Base-by-base conservation (phyloP, 2,888 invertebrate species). In the Tethea ocularis region DNA sequence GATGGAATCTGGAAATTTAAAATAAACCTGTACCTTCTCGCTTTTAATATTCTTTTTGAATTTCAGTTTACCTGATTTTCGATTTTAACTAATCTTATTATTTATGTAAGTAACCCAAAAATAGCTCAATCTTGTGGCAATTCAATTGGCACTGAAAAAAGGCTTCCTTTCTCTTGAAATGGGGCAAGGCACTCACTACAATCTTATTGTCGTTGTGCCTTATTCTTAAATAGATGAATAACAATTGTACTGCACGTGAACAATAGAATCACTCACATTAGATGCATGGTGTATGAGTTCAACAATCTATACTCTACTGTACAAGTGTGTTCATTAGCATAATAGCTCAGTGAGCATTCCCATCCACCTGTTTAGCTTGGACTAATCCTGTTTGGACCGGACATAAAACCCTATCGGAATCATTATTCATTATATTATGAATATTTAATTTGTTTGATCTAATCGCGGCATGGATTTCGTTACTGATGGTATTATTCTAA, bases 261-360 rank as follows among this genome's bases (percentile, higher is more conserved):
- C 52, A 52, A 24, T 26, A 24, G 17, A 13, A 26, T 24, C 52
- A 52, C 46, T 46, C 46, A 46, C 46, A 38, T 38, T n/a, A 7
- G n/a, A 38, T 38, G 38, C n/a, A 38, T 38, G n/a, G n/a, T 52
- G 65, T 68, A 70, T 67, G 63, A 71, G 61, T 51, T 67, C 64
- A 68, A 71, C 68, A 66, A 68, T 66, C 61, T 71, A 63, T 68
- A 68, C 63, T 66, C 65, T 64, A 66, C 59, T 61, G 68, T 66
- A 69, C 65, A 68, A 69, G 69, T 67, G 60, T 64, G 10, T 54
- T 69, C 69, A 76, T 79, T 80, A 77, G 71, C 75, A 77, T 81
- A 83, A 75, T 74, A 72, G 68, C 64, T 68, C 65, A 67, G 67
- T 71, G 69, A 67, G 62, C 61, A 61, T 26, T 61, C 67, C 64